Base-by-base conservation (phyloP, 2,797 vertebrate species). In the Arrhamphus sclerolepis region DNA sequence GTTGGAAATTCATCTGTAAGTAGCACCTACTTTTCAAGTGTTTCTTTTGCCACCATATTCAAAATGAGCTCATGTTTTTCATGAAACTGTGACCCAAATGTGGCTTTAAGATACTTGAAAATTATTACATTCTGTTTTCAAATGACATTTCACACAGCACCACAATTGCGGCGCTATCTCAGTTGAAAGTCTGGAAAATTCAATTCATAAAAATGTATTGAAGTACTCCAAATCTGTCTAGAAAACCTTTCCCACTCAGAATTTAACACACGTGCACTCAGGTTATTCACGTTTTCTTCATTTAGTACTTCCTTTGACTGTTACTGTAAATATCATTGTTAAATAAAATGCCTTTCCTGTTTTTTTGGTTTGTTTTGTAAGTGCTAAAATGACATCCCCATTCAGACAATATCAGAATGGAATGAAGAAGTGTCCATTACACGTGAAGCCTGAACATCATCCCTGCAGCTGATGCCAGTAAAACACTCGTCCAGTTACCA, bases 351-450 rank as follows among this genome's bases (percentile, higher is more conserved):
- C 11, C 21, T 22, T 66, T 86, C 75, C 72, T 72, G 49, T 55
- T 73, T 78, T 14, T 42, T 18, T 42, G 40, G 3, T 77, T 77
- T 39, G 28, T 49, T 72, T 63, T 21, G 20, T 28, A 40, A 63
- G 76, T 20, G 34, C n/a, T 54, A 28, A 53, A 39, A 14, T 24
- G 63, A 65, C 58, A 72, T 80, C 55, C 31, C 1, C 60, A 80
- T 72, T 71, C 29, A 64, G 14, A 52, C 46, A 46, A 65, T 6
- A 29, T 59, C 3, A 57, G 1, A 2, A 46, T 26, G 7, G 1
- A 50, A 56, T 39, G 48, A 63, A 56, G 31, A 78, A 77, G 64
- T 68, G 26, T 8, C 38, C n/a, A 22, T 67, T 69, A 28, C 49
- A 9, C 34, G 20, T 48, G 4, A 39, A 50, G 19, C 54, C n/a